phyloP scores from a whole-genome alignment of 2,888 invertebrate genomes.

The Belgica antarctica region DNA sequence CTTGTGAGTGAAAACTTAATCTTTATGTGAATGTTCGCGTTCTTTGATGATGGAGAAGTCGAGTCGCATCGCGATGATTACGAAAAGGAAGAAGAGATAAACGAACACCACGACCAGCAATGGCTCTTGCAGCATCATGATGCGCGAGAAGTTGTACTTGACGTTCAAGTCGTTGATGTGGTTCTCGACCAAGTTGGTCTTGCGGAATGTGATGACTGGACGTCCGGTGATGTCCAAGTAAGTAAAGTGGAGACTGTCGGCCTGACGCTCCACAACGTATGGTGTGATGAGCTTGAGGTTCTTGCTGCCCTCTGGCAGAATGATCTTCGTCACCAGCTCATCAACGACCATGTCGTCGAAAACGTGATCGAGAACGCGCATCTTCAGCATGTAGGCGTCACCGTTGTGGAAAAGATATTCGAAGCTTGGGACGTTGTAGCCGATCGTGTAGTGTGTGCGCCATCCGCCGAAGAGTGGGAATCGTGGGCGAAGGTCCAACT shows the following conservation, averaged over 20 bases:
- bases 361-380: constrained; percentile 94
- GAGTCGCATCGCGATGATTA: constrained; percentile 90
- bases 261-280: constrained; percentile 70
- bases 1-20: no score
- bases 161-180: constrained; percentile 94
- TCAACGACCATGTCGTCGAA: constrained; percentile 96
- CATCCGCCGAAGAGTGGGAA: constrained; percentile 99
- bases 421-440: constrained; percentile 96
- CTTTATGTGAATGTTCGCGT: constrained; percentile 58
- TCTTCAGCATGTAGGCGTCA: constrained; percentile 78
- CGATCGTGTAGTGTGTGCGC: constrained; percentile 95
- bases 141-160: constrained; percentile 81
- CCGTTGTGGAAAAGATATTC: constrained; percentile 86
- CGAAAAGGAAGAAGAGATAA: constrained; percentile 82
- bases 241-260: constrained; percentile 80
- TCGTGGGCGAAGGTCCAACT: constrained; percentile 91
- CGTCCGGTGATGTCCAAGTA: constrained; percentile 94
- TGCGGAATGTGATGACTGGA: constrained; percentile 78
- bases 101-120: constrained; percentile 83
- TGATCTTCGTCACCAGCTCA: constrained; percentile 80
- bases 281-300: constrained; percentile 79
- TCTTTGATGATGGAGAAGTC: constrained; percentile 90
- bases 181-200: constrained; percentile 87
- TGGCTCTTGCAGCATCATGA: constrained; percentile 90
- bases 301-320: constrained; percentile 90